A percentile compares a stretch with the other conserved stretches of the same genome.
Conservation (phyloP, 2,888 invertebrate genomes). For the Mantis religiosa region DNA sequence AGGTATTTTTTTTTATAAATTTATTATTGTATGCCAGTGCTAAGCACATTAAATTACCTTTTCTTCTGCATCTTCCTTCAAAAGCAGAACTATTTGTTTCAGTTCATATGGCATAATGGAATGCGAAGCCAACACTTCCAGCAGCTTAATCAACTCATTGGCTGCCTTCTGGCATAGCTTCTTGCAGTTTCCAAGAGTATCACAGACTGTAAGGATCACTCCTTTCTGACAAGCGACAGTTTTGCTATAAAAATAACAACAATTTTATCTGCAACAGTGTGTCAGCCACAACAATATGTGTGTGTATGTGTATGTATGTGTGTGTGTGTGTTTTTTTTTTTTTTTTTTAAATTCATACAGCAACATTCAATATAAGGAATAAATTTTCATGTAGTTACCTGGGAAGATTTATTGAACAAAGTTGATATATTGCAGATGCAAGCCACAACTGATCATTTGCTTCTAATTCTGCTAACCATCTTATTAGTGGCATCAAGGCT, state of each 20-base stretch:
- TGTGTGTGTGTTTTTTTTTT: too few relatives aligned
- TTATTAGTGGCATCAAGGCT: conserved; percentile 48
- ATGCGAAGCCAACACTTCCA: conserved; percentile 54
- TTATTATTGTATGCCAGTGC: not conserved
- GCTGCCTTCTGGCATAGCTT: conserved; percentile 45
- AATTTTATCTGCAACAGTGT: too few relatives aligned
- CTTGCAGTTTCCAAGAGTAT: conserved; percentile 44
- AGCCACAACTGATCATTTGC: conserved; percentile 45
- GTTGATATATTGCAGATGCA: conserved; percentile 42
- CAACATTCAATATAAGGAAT: too few relatives aligned
- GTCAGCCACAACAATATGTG: too few relatives aligned
- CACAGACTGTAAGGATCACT: conserved; percentile 48
- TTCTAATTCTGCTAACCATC: conserved; percentile 50
- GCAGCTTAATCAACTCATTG: conserved; percentile 51
- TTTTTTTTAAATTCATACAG: too few relatives aligned
- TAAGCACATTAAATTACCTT: conserved; percentile 35
- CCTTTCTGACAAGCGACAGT: conserved; percentile 51
- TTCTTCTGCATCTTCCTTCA: conserved; percentile 42
- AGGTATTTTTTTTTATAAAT: too few relatives aligned
- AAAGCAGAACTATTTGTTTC: conserved; percentile 51
- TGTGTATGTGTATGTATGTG: too few relatives aligned
- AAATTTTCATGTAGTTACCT: conserved; percentile 37
- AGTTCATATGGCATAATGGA: conserved; percentile 55
- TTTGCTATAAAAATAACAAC: conserved; percentile 44
- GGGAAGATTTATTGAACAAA: conserved; percentile 49